Conservation (phyloP, 2,113 vertebrate genomes). For the Toxotes jaculatrix region DNA sequence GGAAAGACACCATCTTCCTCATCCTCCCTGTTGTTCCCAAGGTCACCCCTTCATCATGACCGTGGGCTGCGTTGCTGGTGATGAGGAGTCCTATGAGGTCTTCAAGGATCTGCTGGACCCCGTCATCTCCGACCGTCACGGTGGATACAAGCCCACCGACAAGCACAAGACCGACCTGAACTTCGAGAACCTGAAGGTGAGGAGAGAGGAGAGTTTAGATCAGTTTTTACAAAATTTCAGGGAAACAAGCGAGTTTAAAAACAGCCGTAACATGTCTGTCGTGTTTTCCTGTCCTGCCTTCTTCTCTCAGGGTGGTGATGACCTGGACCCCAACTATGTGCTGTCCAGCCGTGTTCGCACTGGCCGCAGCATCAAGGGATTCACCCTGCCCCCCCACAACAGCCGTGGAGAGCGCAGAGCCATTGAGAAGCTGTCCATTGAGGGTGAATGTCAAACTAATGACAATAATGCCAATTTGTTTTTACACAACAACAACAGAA, state of each 20-base stretch:
- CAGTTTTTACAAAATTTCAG: neutral
- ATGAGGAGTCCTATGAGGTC: slow-evolving; percentile 90
- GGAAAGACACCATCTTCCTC: neutral
- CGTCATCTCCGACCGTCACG: slow-evolving; percentile 92
- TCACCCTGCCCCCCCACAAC: slow-evolving; percentile 93
- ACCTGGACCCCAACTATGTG: slow-evolving; percentile 94
- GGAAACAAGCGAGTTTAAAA: neutral
- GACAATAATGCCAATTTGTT: neutral
- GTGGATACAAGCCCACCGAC: slow-evolving; percentile 94
- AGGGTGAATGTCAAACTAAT: slow-evolving; percentile 80
- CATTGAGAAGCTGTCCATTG: slow-evolving; percentile 90
- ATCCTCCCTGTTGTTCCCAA: slow-evolving; percentile 47
- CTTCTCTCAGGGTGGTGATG: slow-evolving; percentile 88
- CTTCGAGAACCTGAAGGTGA: slow-evolving; percentile 94
- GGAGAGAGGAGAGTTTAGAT: neutral
- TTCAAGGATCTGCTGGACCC: slow-evolving; percentile 94
- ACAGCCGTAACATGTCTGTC: neutral
- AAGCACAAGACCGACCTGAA: slow-evolving; percentile 95
- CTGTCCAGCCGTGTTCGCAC: slow-evolving; percentile 93
- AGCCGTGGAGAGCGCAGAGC: slow-evolving; percentile 93
- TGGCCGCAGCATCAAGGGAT: slow-evolving; percentile 94
- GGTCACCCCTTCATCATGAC: slow-evolving; percentile 98
- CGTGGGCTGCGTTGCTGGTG: slow-evolving; percentile 92
- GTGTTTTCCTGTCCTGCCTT: neutral
- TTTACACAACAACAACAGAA: neutral